Base-by-base conservation (phyloP, 2,888 invertebrate genomes). In the Hydrotaea cyrtoneurina region DNA sequence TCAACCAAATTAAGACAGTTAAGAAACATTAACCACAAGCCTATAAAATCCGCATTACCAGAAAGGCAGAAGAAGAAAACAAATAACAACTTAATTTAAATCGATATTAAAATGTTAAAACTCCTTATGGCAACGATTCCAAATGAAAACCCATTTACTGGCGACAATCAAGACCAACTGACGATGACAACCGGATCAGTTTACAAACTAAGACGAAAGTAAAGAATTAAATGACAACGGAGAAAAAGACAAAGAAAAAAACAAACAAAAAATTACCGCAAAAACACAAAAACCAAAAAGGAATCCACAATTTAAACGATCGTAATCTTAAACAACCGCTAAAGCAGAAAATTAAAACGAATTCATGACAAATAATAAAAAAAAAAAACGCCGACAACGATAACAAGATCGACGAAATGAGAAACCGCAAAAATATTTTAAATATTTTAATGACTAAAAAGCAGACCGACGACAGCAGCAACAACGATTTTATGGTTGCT, bases 391-490 rank as follows among this genome's bases (percentile, higher is more conserved):
- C 13, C 8, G 53, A 57, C 53, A 53, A n/a, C 23, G 71, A 39
- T 13, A n/a, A 46, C 31, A 74, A 43, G 71, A 72, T 79, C 43
- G 15, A 72, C 15, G 69, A 59, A 72, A 39, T 53, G 31, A 55
- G 19, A 43, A 85, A 78, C 82, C 82, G 71, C 85, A 85, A 69
- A 69, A 85, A 85, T 82, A 85, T 82, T 80, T 85, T 85, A 82
- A 85, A 85, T 82, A 82, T 21, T 85, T 85, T 80, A 69, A 77
- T 85, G 69, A 76, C 59, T 26, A 19, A 50, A 78, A 69, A 46
- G 43, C 15, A 59, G 31, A 7, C 17, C 26, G 43, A 21, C 26
- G n/a, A 31, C 31, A 31, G 31, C 2, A 7, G 64, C n/a, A 73
- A 19, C n/a, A 46, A 39, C 39, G 17, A 53, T 13, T 31, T 46